Evolutionary conservation across 2,888 invertebrate genomes (phyloP), one percentile per base, ranked within the genome.

Genomic region (Stenchaetothrips biformis): DNA sequence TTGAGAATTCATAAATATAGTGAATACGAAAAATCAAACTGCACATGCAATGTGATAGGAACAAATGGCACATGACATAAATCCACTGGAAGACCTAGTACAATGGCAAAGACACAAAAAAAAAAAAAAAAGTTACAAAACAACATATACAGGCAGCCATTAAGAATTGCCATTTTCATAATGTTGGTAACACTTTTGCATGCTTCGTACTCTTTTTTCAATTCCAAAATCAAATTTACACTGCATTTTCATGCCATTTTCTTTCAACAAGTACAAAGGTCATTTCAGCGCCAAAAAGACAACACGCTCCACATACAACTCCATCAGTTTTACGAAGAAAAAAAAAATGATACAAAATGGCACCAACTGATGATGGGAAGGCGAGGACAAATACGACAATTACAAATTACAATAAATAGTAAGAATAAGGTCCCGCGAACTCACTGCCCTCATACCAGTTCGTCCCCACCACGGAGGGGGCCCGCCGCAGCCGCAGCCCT

Each of bases 361-460:
- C 67, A 74, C 67, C 67, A 25, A 74, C 67, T 74, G 21, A 74
- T 74, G 67, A 25, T 11, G 67, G 25, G 9, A 21, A 21, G 25
- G 67, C 11, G 25, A 74, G 8, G 25, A 74, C 11, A 74, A 74
- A 7, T 74, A 74, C 4, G n/a, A n/a, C 67, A 6, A 74, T 11
- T 25, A 74, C 9, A 74, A 74, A 74, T 74, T 25, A 74, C 25
- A 74, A 74, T 74, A 74, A 74, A 74, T 74, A 74, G 59, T 59
- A 59, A 59, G 59, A 59, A 59, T 37, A 37, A 59, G 18, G 59
- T 59, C 59, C 59, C 59, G 18, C 16, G 59, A 59, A 18, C 59
- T 13, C 59, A 18, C 67, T 74, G 67, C 25, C 9, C 25, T 59
- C 59, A 59, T 18, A 59, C 59, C 59, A 59, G 59, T 16, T 59